A percentile compares a stretch with the other conserved stretches of the same genome.
Conservation (phyloP, 2,888 invertebrate species). For the Erebia epiphron region DNA sequence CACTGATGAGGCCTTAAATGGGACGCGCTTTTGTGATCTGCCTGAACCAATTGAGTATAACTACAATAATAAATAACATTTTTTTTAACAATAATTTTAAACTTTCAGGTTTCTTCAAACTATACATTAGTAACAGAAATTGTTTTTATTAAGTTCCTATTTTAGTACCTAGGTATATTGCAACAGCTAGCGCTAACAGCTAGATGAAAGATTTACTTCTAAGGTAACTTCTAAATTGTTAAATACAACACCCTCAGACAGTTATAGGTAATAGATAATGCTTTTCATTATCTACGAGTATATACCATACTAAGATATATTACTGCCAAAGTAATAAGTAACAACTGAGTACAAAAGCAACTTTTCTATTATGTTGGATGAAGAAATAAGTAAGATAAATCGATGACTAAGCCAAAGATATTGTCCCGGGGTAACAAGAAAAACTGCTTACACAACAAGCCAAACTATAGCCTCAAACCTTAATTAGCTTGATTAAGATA, state of each 20-base stretch:
- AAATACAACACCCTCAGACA: neutral
- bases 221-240: neutral
- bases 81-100: no score
- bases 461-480: conserved; percentile 45
- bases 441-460: conserved; percentile 44
- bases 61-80: no score
- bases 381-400: conserved; percentile 50
- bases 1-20: no score
- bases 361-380: conserved; percentile 35
- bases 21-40: no score
- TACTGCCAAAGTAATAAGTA: conserved; percentile 1
- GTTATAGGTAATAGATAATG: neutral
- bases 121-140: no score
- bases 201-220: neutral
- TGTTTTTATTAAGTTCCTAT: no score
- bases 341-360: conserved; percentile 10
- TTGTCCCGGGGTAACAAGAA: conserved; percentile 46
- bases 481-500: conserved; percentile 47
- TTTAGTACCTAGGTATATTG: no score
- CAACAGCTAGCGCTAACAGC: no score
- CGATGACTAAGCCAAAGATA: conserved; percentile 44
- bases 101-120: no score
- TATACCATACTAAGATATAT: no score
- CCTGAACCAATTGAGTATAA: no score
- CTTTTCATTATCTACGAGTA: no score